Percentiles rank a stretch among this genome's conserved stretches.
Conservation (phyloP, 2,113 vertebrate genomes). For the Chaetura pelagica region DNA sequence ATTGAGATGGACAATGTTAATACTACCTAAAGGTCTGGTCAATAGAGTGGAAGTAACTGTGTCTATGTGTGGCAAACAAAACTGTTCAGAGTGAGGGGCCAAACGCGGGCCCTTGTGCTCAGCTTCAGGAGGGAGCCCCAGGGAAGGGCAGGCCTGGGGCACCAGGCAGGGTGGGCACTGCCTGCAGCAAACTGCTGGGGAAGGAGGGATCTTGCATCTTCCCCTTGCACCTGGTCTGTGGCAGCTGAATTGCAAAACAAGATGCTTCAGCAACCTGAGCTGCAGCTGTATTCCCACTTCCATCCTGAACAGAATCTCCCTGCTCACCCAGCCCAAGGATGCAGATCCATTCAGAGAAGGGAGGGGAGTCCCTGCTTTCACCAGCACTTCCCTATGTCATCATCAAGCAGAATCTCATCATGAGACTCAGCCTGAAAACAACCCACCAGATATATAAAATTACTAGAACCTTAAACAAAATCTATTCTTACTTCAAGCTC, state of each 20-base stretch:
- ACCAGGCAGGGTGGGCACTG: background rate
- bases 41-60: background rate
- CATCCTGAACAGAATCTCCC: background rate
- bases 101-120: background rate
- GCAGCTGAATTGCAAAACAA: background rate
- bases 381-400: background rate
- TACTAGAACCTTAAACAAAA: background rate
- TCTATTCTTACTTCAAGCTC: background rate
- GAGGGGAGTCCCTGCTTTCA: background rate
- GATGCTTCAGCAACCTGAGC: background rate
- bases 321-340: background rate
- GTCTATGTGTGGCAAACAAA: background rate
- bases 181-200: background rate
- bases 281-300: background rate
- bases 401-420: background rate
- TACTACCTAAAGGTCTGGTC: background rate
- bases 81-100: fast-evolving
- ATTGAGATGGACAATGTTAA: background rate
- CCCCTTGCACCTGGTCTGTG: background rate
- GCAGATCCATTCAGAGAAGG: background rate
- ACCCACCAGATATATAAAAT: background rate
- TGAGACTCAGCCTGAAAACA: background rate
- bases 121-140: background rate
- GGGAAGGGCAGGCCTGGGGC: too few species aligned
- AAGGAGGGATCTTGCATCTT: background rate